These are phyloP conservation scores for Proteles cristata DNA, from an alignment of 2,113 vertebrate species.

Conservation along the genomic window DNA sequence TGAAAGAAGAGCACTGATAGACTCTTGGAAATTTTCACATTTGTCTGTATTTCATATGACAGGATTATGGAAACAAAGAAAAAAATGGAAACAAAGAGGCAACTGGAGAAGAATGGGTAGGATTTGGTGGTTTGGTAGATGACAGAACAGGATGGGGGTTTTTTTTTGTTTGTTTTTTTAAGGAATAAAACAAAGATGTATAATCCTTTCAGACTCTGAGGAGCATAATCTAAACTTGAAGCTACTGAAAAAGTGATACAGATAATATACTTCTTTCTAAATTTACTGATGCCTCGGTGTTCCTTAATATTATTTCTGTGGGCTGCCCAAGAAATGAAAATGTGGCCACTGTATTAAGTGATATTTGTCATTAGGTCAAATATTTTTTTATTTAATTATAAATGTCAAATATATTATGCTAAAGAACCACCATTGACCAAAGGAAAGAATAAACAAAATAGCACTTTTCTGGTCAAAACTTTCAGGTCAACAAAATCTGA, in stretches of 20 bases:
- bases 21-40: background rate
- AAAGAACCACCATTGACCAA: background rate
- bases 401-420: background rate
- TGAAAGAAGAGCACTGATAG: background rate
- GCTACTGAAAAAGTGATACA: background rate
- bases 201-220: conserved; percentile 8
- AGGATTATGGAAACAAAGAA: background rate
- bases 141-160: background rate
- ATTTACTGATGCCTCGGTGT: background rate
- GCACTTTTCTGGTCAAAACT: background rate
- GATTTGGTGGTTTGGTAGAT: background rate
- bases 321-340: conserved; percentile 10
- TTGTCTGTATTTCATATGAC: background rate
- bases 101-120: background rate
- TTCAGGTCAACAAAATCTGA: background rate
- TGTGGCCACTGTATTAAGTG: background rate
- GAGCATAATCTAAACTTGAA: background rate
- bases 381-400: conserved; percentile 27
- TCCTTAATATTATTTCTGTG: background rate
- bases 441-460: background rate
- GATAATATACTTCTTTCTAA: background rate
- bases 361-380: background rate
- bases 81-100: background rate
- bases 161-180: background rate
- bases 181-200: background rate